phyloP scores from a whole-genome alignment of 2,113 vertebrate genomes.

The Sturnus vulgaris region DNA sequence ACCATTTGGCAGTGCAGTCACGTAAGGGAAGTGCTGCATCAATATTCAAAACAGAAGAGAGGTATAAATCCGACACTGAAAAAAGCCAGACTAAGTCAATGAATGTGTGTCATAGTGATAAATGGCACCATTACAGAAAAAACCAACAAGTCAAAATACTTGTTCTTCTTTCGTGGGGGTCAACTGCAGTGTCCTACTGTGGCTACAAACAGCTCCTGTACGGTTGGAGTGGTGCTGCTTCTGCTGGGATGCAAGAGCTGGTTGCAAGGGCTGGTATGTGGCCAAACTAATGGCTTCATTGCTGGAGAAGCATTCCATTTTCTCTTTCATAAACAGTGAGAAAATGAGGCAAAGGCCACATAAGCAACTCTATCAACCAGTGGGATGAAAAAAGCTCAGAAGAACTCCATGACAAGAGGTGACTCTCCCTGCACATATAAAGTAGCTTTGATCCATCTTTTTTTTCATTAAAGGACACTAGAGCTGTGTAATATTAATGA shows the following conservation, averaged over 20 bases:
- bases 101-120: constrained; percentile 33
- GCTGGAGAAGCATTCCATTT: not conserved
- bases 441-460: not conserved
- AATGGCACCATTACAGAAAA: constrained; percentile 14
- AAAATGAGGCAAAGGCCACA: not conserved
- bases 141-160: not conserved
- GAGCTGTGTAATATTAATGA: not conserved
- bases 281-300: not conserved
- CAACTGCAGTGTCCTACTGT: not conserved
- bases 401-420: not conserved
- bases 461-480: not conserved
- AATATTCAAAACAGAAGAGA: constrained; percentile 46
- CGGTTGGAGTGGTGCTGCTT: not conserved
- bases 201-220: not conserved
- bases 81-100: constrained; percentile 46
- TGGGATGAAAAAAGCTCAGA: not conserved
- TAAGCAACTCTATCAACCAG: not conserved
- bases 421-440: not conserved
- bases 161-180: not conserved
- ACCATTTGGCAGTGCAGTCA: constrained; percentile 52
- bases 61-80: constrained; percentile 16
- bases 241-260: not conserved
- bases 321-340: not conserved
- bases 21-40: constrained; percentile 35
- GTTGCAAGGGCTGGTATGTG: not conserved